These are phyloP conservation scores for Adineta ricciae DNA, from an alignment of 2,888 invertebrate species.

Conservation along the genomic window DNA sequence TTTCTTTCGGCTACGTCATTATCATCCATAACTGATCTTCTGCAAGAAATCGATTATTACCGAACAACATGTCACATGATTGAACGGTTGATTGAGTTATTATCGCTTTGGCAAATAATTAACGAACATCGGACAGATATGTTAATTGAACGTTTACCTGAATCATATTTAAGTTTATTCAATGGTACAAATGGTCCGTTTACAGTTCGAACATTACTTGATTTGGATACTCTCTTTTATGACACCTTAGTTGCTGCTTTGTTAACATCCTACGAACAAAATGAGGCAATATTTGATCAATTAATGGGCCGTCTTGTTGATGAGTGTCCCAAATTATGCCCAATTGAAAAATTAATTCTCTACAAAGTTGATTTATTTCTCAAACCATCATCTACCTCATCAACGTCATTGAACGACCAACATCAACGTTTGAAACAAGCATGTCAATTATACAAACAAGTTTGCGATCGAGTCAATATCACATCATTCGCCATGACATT, in stretches of 20 bases:
- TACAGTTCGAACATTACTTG: slow-evolving; percentile 13
- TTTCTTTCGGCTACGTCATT: not conserved
- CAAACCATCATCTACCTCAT: not conserved
- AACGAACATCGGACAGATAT: slow-evolving; percentile 20
- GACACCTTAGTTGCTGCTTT: not conserved
- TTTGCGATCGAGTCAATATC: slow-evolving; percentile 8
- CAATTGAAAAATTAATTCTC: slow-evolving; percentile 1
- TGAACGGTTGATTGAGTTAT: slow-evolving; percentile 5
- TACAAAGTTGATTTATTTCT: slow-evolving; percentile 20
- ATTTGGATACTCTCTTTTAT: slow-evolving; percentile 14
- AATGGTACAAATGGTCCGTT: not conserved
- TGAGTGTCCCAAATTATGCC: slow-evolving; percentile 20
- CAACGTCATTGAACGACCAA: not conserved
- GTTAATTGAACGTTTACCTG: slow-evolving; percentile 19
- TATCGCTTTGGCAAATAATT: slow-evolving; percentile 7
- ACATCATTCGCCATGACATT: slow-evolving; percentile 14
- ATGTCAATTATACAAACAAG: slow-evolving; percentile 20
- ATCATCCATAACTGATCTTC: not conserved
- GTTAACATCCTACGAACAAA: slow-evolving; percentile 8
- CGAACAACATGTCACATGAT: not conserved
- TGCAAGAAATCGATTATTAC: slow-evolving; percentile 20
- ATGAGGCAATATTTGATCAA: not conserved
- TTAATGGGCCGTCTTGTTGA: slow-evolving; percentile 7
- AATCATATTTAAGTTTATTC: not conserved
- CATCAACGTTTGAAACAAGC: slow-evolving; percentile 21